Evolutionary conservation across 2,797 vertebrate genomes (phyloP).

Genomic region (Coracias cyanogaster): DNA sequence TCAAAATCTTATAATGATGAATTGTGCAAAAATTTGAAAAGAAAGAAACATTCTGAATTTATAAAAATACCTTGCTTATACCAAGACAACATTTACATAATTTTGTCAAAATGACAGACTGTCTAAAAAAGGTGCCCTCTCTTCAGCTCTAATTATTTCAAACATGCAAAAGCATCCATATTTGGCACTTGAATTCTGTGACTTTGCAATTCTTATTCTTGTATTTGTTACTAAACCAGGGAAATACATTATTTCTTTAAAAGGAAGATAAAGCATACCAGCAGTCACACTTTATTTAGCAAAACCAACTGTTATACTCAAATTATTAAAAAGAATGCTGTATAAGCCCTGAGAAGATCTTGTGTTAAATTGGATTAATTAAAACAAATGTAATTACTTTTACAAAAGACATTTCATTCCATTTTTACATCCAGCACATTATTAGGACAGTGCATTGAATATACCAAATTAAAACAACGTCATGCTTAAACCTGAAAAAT

Average conservation of each 20-base stretch:
- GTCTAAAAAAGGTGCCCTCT: neutral
- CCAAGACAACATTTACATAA: neutral
- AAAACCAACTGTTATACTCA: constrained; percentile 62
- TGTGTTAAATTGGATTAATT: constrained; percentile 23
- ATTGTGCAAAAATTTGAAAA: neutral
- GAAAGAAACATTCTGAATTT: neutral
- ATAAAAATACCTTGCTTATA: neutral
- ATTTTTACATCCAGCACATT: neutral
- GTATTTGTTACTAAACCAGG: constrained; percentile 1
- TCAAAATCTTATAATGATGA: neutral
- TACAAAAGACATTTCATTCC: neutral
- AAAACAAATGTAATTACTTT: neutral
- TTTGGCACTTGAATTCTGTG: neutral
- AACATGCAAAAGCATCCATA: neutral
- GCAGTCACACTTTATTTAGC: constrained; percentile 58
- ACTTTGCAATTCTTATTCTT: neutral
- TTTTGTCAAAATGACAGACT: neutral
- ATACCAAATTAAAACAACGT: neutral
- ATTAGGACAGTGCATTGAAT: neutral
- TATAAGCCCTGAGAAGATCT: constrained; percentile 67
- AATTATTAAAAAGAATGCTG: constrained; percentile 55
- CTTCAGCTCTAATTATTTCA: neutral
- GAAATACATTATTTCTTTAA: neutral
- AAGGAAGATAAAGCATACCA: constrained; percentile 52
- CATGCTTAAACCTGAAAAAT: neutral